These are phyloP conservation scores for human DNA, from an alignment of 2,113 vertebrate genomes.

Conservation along the genomic window DNA sequence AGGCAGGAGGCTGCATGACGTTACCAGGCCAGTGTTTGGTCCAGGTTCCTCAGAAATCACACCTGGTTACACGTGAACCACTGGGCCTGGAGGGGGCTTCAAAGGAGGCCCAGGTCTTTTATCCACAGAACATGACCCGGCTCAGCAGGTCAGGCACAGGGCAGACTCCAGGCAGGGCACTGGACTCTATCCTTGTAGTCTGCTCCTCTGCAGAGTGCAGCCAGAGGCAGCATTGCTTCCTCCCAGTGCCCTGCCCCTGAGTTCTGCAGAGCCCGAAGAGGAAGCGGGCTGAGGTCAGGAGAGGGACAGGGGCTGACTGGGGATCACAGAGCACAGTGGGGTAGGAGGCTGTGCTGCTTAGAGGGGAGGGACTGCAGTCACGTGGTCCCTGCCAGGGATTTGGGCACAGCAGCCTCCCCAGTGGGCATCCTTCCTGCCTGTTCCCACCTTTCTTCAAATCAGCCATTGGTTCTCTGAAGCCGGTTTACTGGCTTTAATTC, in stretches of 20 bases:
- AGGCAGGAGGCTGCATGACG: neutral
- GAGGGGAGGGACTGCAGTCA: neutral
- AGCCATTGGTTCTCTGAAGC: neutral
- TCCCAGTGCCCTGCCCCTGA: neutral
- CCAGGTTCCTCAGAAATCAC: neutral
- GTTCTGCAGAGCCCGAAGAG: neutral
- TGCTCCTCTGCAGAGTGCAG: neutral
- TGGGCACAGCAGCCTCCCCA: neutral
- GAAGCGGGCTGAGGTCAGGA: neutral
- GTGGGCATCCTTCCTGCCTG: neutral
- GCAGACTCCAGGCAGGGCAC: neutral
- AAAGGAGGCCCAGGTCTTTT: neutral
- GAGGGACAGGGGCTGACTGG: neutral
- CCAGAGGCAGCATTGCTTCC: neutral
- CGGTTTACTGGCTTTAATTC: neutral
- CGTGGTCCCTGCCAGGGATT: neutral
- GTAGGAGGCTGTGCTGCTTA: neutral
- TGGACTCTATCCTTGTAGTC: no score
- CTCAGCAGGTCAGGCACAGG: neutral
- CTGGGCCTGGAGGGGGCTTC: neutral
- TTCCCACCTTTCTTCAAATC: neutral
- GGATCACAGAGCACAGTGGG: neutral
- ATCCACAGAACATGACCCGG: neutral
- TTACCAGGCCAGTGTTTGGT: neutral
- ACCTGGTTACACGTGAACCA: slow-evolving; percentile 12